Evolutionary conservation across 2,888 invertebrate species (phyloP), one percentile per base, ranked within the genome.

Genomic region (Polyommatus icarus): DNA sequence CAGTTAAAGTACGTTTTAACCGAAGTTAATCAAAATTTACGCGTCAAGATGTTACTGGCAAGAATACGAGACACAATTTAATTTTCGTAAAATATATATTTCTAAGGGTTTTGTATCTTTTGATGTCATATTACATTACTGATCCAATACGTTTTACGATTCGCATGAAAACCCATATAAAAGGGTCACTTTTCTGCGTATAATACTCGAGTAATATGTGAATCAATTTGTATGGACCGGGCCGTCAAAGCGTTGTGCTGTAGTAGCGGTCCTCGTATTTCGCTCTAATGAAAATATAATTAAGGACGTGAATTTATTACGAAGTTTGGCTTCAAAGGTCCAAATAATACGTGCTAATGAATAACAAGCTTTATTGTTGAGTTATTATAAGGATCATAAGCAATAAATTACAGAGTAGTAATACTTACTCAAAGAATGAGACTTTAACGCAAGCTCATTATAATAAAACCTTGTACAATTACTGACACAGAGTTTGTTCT

Each of bases 231-330:
- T 67, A 24, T 20, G 12, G 61, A 29, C 29, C 36, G 29, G 29
- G 12, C 29, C 18, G 67, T 32, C 67, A 32, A 32, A 67, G 67
- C 29, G 6, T 67, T 61, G 15, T 61, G 29, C 67, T 67, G 29
- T 15, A 18, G 67, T 32, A 18, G 5, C 15, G 29, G 61, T 24
- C 4, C 29, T 8, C 29, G 29, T 29, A 29, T 67, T 67, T 15
- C 67, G 29, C 29, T 29, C n/a, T 72, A 72, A 20, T 72, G 72
- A 72, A 72, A 72, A 72, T 72, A 72, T 72, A 46, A 72, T 72
- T 46, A 46, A n/a, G 46, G 20, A 72, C 5, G 46, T 46, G 46
- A 73, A 73, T 73, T 73, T 73, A 40, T 40, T 20, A 73, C 46
- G 46, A 20, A 20, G 73, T 46, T 15, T 40, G 20, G 46, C n/a